phyloP scores from a whole-genome alignment of 2,797 vertebrate genomes.

The Sebastes itinus region DNA sequence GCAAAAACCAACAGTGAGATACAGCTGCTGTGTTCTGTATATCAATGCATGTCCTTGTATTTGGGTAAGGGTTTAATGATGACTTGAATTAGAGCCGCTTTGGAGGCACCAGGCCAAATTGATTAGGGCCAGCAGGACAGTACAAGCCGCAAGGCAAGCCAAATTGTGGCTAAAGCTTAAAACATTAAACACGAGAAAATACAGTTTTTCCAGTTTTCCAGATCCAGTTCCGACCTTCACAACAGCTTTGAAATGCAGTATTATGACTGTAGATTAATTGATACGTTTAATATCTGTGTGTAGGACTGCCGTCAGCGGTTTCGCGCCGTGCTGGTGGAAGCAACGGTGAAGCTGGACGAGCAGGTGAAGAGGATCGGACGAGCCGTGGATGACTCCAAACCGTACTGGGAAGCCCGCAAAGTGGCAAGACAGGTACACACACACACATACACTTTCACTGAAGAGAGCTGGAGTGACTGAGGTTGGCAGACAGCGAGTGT shows the following conservation, averaged over 20 bases:
- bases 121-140: neutral
- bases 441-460: neutral
- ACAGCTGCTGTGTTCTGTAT: neutral
- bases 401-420: constrained; percentile 96
- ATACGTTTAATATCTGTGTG: neutral
- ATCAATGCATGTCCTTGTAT: neutral
- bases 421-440: constrained; percentile 89
- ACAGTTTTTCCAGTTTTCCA: neutral
- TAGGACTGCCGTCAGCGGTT: constrained; percentile 96
- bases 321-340: constrained; percentile 92
- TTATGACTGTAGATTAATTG: neutral
- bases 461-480: constrained; percentile 10
- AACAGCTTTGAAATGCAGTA: neutral
- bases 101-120: constrained; percentile 15
- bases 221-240: neutral
- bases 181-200: neutral
- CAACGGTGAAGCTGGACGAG: constrained; percentile 93
- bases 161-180: neutral
- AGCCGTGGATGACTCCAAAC: constrained; percentile 97
- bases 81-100: constrained; percentile 47
- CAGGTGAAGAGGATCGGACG: constrained; percentile 94
- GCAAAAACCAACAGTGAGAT: neutral
- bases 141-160: neutral
- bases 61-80: constrained; percentile 22
- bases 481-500: constrained; percentile 38